Evolutionary conservation across 2,797 vertebrate species (phyloP), one percentile per base, ranked within the genome.

Genomic region (Neosilurus mollespiculum): DNA sequence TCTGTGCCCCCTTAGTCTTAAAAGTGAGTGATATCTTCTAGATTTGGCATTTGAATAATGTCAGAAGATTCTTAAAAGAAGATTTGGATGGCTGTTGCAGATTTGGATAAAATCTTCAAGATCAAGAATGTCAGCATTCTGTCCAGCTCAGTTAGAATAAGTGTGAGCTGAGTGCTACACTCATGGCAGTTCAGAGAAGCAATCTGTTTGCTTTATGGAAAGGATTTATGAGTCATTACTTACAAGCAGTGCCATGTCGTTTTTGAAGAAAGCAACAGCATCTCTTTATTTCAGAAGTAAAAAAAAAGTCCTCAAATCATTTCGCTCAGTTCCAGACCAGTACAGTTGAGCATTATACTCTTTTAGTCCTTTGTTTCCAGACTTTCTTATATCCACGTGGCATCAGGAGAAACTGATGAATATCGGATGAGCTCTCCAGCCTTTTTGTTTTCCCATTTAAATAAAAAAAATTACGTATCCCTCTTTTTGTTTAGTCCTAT

Each of bases 121-220:
- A 82, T 85, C 79, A 85, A 82, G 85, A 82, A 84, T 86, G 89
- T 90, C 90, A 86, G 90, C 92, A 87, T 89, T 88, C 83, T 86
- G 85, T 89, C 89, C 87, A 76, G 83, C 86, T 84, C 26, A 54
- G 84, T 85, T 85, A 76, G 71, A 76, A 34, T 80, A 69, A 78
- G 82, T 82, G 51, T 49, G 83, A 70, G 70, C 67, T 62, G 64
- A 70, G 73, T 69, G 75, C 78, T 81, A 24, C 53, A 79, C 37
- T 16, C 81, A 24, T 49, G 65, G 75, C 61, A 24, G 34, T 73
- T 67, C 6, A 78, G 30, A 70, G 30, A 70, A 59, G 56, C 75
- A 76, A 76, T 81, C 54, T 78, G 83, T 85, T 81, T 64, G 61
- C 66, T 81, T 82, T 69, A 84, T 15, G 12, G 71, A 84, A 73